Percentiles rank a stretch among this genome's conserved stretches.
Conservation (phyloP, 2,888 invertebrate species). For the Trachelus tabidus region DNA sequence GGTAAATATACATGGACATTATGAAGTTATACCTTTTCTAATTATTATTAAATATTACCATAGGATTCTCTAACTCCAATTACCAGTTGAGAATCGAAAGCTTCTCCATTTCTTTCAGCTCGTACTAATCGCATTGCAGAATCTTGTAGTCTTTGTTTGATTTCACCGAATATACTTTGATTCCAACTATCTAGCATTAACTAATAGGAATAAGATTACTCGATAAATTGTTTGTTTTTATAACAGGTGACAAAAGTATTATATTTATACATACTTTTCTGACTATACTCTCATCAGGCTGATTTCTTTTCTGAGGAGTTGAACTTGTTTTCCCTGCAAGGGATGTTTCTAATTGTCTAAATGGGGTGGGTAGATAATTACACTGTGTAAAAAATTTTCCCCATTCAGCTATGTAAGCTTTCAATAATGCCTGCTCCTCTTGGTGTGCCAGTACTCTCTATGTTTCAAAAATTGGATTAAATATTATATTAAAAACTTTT, state of each 20-base stretch:
- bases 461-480: constrained; percentile 11
- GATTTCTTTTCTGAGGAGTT: constrained; percentile 56
- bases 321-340: constrained; percentile 76
- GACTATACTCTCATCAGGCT: constrained; percentile 89
- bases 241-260: background rate
- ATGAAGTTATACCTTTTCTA: background rate
- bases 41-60: constrained; percentile 69
- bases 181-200: constrained; percentile 99
- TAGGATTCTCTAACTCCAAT: constrained; percentile 98
- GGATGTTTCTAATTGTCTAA: constrained; percentile 90
- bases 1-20: constrained; percentile 9
- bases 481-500: background rate
- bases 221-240: background rate
- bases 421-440: constrained; percentile 94
- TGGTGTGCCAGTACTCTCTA: constrained; percentile 86
- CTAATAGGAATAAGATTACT: constrained; percentile 65
- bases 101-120: constrained; percentile 96
- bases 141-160: constrained; percentile 91
- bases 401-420: constrained; percentile 98
- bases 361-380: constrained; percentile 95
- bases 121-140: constrained; percentile 98
- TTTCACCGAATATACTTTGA: constrained; percentile 94
- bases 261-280: constrained; percentile 70
- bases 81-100: constrained; percentile 96
- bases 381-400: constrained; percentile 98